Evolutionary conservation across 2,113 vertebrate genomes (phyloP), one percentile per base, ranked within the genome.

Genomic region (Tetrao urogallus): DNA sequence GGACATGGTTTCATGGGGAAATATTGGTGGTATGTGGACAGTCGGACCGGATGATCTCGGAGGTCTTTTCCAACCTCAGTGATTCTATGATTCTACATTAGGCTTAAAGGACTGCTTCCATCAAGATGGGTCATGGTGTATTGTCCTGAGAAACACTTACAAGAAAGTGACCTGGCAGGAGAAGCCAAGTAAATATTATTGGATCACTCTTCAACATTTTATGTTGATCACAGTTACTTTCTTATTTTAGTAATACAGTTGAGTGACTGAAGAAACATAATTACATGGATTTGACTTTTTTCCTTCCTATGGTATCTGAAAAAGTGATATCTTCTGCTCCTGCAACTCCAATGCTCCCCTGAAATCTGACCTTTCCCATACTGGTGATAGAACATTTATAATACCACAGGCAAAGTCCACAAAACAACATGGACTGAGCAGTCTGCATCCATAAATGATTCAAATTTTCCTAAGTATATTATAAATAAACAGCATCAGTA

Each of bases 311-410:
- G 6, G 5, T 71, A 45, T 27, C 0, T 0, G 30, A 84, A 74
- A 84, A 89, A 71, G 70, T 30, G 16, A 27, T 45, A 83, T 20
- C 65, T 65, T 32, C 21, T 64, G 34, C 21, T 79, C 58, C 54
- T 88, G 82, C 56, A 82, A 13, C 27, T 89, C 57, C 74, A 74
- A 24, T 85, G 43, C 34, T 80, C 45, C 40, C 12, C 54, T 88
- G 71, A 64, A 72, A 82, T 90, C 90, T 61, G 22, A 85, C 66
- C 86, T 86, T 88, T 91, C 22, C 47, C 52, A 40, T 40, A 43
- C 19, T 24, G 8, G 34, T 52, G 32, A 36, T 65, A 52, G 48
- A 88, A 90, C 19, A 34, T 25, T 73, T 65, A 47, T 0, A 69
- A 85, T 93, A 82, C 28, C 82, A 79, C 25, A 76, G 25, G 28